Evolutionary conservation across 1,140 invertebrate genomes (phyloP).

Genomic region (Macrotrachela quadricornifera): DNA sequence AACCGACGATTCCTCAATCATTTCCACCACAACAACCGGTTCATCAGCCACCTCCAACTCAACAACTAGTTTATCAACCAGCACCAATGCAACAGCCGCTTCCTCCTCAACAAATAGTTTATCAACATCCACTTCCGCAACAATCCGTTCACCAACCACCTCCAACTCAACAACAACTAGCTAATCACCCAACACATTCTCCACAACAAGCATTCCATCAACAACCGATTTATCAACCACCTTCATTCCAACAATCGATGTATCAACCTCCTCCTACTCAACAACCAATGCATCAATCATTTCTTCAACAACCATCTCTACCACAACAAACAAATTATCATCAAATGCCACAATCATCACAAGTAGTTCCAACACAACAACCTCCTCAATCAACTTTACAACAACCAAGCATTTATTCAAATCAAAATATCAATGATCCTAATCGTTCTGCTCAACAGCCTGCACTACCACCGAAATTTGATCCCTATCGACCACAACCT

Average conservation of each 20-base stretch:
- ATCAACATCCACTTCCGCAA: background rate
- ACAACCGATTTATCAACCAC: slow-evolving; percentile 1
- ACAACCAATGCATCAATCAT: background rate
- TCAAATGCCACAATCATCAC: background rate
- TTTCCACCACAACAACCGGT: background rate
- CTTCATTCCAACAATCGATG: background rate
- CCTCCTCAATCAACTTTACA: no score
- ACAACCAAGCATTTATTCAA: background rate
- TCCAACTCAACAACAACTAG: background rate
- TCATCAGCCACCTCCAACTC: background rate
- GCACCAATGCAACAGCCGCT: background rate
- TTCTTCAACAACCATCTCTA: background rate
- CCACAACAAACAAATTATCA: background rate
- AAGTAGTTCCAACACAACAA: background rate
- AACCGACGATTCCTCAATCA: background rate
- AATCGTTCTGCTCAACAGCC: background rate
- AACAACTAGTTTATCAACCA: background rate
- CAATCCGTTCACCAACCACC: slow-evolving; percentile 3
- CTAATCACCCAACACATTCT: background rate
- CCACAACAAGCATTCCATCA: slow-evolving; percentile 2
- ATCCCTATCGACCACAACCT: no score
- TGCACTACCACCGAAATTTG: no score
- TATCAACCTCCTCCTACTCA: background rate
- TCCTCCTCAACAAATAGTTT: background rate
- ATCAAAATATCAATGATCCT: background rate